Base-by-base conservation (phyloP, 2,113 vertebrate genomes). In the Coreoperca whiteheadi region DNA sequence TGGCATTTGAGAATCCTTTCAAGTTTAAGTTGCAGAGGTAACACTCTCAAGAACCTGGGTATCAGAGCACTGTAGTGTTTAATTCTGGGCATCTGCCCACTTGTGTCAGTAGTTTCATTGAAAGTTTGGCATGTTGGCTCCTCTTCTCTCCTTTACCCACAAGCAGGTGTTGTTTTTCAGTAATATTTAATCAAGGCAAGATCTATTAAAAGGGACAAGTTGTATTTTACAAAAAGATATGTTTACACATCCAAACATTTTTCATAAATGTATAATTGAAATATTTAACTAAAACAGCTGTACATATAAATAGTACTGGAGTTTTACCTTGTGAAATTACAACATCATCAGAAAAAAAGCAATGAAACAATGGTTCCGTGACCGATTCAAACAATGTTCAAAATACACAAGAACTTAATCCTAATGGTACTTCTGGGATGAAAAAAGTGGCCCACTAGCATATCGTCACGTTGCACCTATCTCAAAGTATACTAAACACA, bases 1-100 rank as follows among this genome's bases (percentile, higher is more conserved):
- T 64, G 88, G 87, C 68, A 88, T 82, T 72, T 77, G 57, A 80
- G 84, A 87, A 72, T 86, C 84, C 82, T 88, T 89, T 91, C 67
- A 90, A 79, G 81, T 81, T 87, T 34, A 84, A 82, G 74, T 81
- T 77, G 68, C 61, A 82, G 81, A 89, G 32, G 82, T 88, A 86
- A 69, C 60, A 50, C 74, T 74, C 74, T 88, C 54, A 48, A 53
- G 67, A 61, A 30, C 20, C 43, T 50, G 10, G 0, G 76, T 66
- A 69, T 85, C 23, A 23, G 43, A 76, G 73, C 37, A 6, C 30
- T 64, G 77, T 21, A 9, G n/a, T 69, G 73, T 83, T 85, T 67
- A 43, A 83, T 20, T 43, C 65, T 59, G 77, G 51, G 10, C 61
- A 25, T 82, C 77, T 85, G 69, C 54, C 67, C 82, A 57, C 72